These are phyloP conservation scores for Ctenosaura bakeri DNA, from an alignment of 2,797 vertebrate genomes.

Conservation along the genomic window DNA sequence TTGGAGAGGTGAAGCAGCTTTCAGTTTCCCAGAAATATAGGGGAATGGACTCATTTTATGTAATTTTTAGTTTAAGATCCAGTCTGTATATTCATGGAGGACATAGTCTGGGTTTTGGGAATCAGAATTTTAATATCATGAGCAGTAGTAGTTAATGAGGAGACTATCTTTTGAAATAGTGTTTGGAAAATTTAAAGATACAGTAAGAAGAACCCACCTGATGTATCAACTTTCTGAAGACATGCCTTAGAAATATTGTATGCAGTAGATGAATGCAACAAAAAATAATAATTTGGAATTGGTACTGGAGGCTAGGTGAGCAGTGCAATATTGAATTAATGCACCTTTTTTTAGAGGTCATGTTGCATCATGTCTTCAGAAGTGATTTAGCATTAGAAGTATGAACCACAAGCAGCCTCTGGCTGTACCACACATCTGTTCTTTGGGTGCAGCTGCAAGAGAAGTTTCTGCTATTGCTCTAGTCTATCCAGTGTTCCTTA, in stretches of 20 bases:
- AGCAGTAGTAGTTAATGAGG: too few species aligned
- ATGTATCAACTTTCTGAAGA: not conserved
- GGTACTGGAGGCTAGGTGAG: not conserved
- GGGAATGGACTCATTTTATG: too few species aligned
- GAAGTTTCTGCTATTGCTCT: not conserved
- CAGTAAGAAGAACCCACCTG: not conserved
- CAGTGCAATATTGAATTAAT: not conserved
- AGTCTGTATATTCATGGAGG: too few species aligned
- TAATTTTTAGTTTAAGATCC: too few species aligned
- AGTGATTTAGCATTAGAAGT: not conserved
- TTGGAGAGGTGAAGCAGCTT: too few species aligned
- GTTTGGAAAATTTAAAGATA: slow-evolving; percentile 4
- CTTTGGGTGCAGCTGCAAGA: not conserved
- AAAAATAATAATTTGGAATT: not conserved
- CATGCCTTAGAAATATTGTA: not conserved
- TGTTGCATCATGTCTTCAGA: not conserved
- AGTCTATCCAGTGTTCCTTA: not conserved
- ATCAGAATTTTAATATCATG: too few species aligned
- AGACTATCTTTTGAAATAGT: not conserved
- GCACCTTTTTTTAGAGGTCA: not conserved
- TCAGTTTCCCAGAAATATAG: too few species aligned
- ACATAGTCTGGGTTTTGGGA: too few species aligned
- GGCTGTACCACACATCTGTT: not conserved
- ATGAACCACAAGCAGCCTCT: not conserved
- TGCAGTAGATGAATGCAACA: not conserved